These are phyloP conservation scores for Nysson spinosus DNA, from an alignment of 2,888 invertebrate genomes.

Conservation along the genomic window DNA sequence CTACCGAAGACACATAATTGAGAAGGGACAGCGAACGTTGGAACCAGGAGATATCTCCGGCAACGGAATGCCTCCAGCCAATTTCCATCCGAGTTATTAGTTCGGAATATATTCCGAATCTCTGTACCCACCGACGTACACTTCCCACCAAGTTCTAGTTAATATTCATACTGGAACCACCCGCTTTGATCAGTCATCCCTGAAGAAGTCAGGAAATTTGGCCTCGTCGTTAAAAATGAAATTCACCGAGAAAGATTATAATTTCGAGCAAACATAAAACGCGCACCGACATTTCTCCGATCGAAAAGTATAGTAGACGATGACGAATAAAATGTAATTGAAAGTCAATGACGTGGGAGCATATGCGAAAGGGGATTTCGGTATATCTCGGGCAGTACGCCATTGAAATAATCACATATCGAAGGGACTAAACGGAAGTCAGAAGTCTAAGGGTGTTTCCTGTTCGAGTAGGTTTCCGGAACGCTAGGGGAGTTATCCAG, in stretches of 20 bases:
- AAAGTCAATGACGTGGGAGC: too few relatives aligned
- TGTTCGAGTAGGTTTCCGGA: conserved; percentile 53
- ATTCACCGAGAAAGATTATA: too few relatives aligned
- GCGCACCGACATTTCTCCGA: too few relatives aligned
- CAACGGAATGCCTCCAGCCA: conserved; percentile 39
- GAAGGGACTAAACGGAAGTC: conserved; percentile 58
- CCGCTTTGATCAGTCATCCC: too few relatives aligned
- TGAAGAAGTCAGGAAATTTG: too few relatives aligned
- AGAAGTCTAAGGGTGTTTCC: conserved; percentile 52
- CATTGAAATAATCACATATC: conserved; percentile 21
- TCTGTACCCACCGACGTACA: conserved; percentile 17
- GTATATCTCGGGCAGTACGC: background rate
- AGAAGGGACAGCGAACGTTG: conserved; percentile 39
- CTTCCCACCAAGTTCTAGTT: too few relatives aligned
- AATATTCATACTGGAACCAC: too few relatives aligned
- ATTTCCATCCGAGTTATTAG: conserved; percentile 66
- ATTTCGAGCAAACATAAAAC: too few relatives aligned
- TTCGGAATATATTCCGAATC: conserved; percentile 43
- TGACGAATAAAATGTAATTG: too few relatives aligned
- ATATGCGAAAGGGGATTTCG: too few relatives aligned
- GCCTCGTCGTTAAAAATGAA: too few relatives aligned
- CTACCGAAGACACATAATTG: conserved; percentile 49
- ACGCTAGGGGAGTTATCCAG: conserved; percentile 33
- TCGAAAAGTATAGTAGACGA: too few relatives aligned
- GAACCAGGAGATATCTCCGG: conserved; percentile 41